Percentiles rank a stretch among this genome's conserved stretches.
These are phyloP conservation scores for Odontamblyopus lacepedii DNA, from an alignment of 2,797 vertebrate genomes.

Conservation along the genomic window DNA sequence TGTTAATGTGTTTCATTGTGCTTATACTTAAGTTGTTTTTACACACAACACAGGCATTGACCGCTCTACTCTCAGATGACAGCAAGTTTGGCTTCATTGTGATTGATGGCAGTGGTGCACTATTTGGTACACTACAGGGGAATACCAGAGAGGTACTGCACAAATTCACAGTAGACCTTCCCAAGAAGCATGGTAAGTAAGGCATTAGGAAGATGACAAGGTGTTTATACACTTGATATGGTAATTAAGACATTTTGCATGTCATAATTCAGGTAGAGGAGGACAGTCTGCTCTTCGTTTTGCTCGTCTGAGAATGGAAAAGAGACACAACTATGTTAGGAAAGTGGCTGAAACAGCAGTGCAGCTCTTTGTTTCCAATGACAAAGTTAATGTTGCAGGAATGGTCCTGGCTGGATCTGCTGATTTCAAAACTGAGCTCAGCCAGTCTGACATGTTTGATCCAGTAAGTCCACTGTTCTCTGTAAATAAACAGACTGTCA, in stretches of 20 bases:
- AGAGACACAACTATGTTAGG: slow-evolving; percentile 98
- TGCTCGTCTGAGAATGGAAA: slow-evolving; percentile 98
- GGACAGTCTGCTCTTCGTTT: slow-evolving; percentile 98
- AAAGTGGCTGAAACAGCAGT: slow-evolving; percentile 99
- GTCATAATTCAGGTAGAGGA: slow-evolving; percentile 86
- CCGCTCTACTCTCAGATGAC: slow-evolving; percentile 94
- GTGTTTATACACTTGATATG: background rate
- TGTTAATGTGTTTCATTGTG: background rate
- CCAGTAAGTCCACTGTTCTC: slow-evolving; percentile 82
- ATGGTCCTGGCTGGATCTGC: slow-evolving; percentile 97
- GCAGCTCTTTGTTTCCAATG: slow-evolving; percentile 97
- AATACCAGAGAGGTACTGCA: slow-evolving; percentile 98
- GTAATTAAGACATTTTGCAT: slow-evolving; percentile 8
- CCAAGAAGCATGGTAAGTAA: slow-evolving; percentile 95
- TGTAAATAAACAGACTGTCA: background rate
- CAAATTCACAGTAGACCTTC: slow-evolving; percentile 99
- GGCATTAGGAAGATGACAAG: background rate
- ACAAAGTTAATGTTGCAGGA: slow-evolving; percentile 98
- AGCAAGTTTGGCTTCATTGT: slow-evolving; percentile 99
- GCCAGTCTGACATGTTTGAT: slow-evolving; percentile 99
- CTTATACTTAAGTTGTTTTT: background rate
- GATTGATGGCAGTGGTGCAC: slow-evolving; percentile 95
- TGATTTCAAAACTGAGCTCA: slow-evolving; percentile 98
- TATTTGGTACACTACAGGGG: slow-evolving; percentile 97
- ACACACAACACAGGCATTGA: slow-evolving; percentile 84